Conservation (phyloP, 30 jellyfish, hydroid and myxozoan species). For the Pelagia noctiluca region DNA sequence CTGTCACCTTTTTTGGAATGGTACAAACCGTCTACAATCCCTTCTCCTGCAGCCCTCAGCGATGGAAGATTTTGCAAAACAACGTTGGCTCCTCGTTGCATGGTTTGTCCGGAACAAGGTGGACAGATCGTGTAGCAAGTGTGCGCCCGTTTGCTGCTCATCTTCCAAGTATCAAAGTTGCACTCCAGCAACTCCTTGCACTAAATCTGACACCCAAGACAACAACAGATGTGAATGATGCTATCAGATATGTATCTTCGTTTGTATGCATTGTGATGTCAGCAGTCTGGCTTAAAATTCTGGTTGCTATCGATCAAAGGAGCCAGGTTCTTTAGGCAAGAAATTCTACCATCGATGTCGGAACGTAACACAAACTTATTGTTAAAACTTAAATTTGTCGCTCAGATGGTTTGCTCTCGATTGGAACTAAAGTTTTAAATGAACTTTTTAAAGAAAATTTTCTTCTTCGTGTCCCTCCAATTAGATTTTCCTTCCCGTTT, state of each 20-base stretch:
- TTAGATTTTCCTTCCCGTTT: no score
- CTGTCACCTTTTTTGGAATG: slow-evolving; percentile 57
- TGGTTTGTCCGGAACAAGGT: slow-evolving; percentile 61
- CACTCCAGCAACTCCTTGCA: slow-evolving; percentile 52
- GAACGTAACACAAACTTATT: no score
- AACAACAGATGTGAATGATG: slow-evolving; percentile 39
- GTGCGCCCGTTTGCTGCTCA: slow-evolving; percentile 56
- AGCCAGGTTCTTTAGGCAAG: slow-evolving; percentile 58
- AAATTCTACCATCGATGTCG: slow-evolving; percentile 24
- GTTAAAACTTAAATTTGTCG: no score
- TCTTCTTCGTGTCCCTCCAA: no score
- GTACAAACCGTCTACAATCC: slow-evolving; percentile 57
- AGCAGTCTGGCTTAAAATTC: slow-evolving; percentile 62
- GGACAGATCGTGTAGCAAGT: slow-evolving; percentile 67
- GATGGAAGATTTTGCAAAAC: slow-evolving; percentile 48
- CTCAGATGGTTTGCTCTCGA: no score
- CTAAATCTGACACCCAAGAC: slow-evolving; percentile 44
- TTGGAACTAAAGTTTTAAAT: no score
- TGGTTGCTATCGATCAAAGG: slow-evolving; percentile 58
- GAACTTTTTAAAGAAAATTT: no score
- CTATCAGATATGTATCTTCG: slow-evolving; percentile 50
- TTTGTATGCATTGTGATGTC: slow-evolving; percentile 54
- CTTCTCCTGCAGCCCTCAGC: slow-evolving; percentile 54
- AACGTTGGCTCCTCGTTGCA: slow-evolving; percentile 47
- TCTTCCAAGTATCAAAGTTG: slow-evolving; percentile 44